Conservation (phyloP, 2,888 invertebrate species). For the Orchesellides sinensis region DNA sequence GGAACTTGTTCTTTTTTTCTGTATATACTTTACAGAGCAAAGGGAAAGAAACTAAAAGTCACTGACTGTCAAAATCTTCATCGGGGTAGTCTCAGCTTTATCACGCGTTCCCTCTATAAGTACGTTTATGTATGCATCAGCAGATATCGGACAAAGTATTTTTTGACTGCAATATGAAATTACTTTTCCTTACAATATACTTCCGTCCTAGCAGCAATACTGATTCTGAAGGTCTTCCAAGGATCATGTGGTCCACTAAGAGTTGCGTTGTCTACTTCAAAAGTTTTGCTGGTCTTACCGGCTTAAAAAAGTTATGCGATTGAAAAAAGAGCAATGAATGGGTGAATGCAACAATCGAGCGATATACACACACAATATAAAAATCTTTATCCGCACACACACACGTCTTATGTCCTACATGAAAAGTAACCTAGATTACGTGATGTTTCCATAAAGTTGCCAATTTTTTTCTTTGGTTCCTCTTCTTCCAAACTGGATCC, state of each 20-base stretch:
- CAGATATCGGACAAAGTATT: not conserved
- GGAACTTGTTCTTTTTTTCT: not conserved
- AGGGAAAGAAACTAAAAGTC: constrained; percentile 16
- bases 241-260: not conserved
- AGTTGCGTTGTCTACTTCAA: not conserved
- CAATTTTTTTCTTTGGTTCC: constrained; percentile 40
- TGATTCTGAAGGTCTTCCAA: constrained; percentile 24
- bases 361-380: too few relatives aligned
- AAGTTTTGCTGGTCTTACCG: not conserved
- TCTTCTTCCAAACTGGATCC: constrained; percentile 37
- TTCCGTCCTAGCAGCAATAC: too few relatives aligned
- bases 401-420: constrained; percentile 23
- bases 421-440: constrained; percentile 57
- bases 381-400: too few relatives aligned
- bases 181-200: too few relatives aligned
- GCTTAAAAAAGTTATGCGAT: not conserved
- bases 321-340: not conserved
- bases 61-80: constrained; percentile 15
- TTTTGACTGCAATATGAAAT: too few relatives aligned
- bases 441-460: constrained; percentile 58
- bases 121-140: constrained; percentile 20
- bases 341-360: not conserved
- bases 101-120: constrained; percentile 5
- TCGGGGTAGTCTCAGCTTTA: constrained; percentile 19
- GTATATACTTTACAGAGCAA: constrained; percentile 5